These are phyloP conservation scores for Hirudinaria manillensis DNA, from an alignment of 2,888 invertebrate genomes.

Conservation along the genomic window DNA sequence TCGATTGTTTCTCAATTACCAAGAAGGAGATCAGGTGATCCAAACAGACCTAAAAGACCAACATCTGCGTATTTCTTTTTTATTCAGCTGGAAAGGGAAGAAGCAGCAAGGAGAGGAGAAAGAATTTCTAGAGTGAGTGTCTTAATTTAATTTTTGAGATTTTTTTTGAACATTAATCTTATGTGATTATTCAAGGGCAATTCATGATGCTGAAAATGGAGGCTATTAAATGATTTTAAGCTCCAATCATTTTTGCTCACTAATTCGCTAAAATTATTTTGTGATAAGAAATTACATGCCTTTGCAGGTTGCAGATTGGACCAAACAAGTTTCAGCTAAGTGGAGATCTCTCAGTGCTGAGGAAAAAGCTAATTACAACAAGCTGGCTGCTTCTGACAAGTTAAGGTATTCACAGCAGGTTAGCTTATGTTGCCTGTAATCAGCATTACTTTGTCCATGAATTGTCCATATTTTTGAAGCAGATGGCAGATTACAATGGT, in stretches of 20 bases:
- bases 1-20: not conserved
- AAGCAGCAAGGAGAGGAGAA: conserved; percentile 34
- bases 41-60: conserved; percentile 39
- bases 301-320: conserved; percentile 54
- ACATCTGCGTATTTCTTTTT: conserved; percentile 41
- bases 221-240: too few species aligned
- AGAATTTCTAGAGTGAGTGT: conserved; percentile 36
- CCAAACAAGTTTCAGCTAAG: conserved; percentile 53
- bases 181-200: too few species aligned
- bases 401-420: conserved; percentile 46
- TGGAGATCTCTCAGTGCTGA: conserved; percentile 52
- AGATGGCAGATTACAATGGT: conserved; percentile 67
- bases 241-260: too few species aligned
- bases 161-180: not conserved
- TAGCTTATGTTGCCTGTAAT: not conserved
- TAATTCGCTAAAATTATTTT: too few species aligned
- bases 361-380: conserved; percentile 51
- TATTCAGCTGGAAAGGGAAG: conserved; percentile 35
- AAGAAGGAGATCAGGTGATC: conserved; percentile 36
- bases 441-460: not conserved
- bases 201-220: too few species aligned
- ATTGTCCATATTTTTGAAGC: conserved; percentile 6
- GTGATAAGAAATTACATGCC: too few species aligned
- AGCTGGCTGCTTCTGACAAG: conserved; percentile 53
- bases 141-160: not conserved